These are phyloP conservation scores for Styela plicata DNA, from an alignment of 23 tunicate species.

Conservation along the genomic window DNA sequence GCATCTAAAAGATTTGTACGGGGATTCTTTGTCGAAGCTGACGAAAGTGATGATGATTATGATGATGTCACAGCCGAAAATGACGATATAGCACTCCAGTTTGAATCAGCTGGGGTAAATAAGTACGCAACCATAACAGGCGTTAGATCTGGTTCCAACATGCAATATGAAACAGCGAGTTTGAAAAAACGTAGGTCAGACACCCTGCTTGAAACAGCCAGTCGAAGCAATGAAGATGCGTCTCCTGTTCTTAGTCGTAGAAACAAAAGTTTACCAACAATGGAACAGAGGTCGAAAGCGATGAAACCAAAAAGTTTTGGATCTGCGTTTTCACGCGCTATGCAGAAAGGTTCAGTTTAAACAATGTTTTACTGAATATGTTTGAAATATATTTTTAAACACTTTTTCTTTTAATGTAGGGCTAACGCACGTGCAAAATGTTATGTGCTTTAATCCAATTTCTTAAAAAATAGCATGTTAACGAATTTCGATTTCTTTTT, in stretches of 20 bases:
- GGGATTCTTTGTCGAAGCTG: slow-evolving; percentile 1
- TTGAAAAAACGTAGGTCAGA: slow-evolving; percentile 8
- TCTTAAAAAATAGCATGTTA: no score
- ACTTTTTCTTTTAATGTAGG: no score
- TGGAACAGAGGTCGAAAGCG: background rate
- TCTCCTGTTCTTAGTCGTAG: slow-evolving; percentile 6
- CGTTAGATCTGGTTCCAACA: background rate
- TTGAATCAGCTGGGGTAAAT: slow-evolving; percentile 13
- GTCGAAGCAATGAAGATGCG: background rate
- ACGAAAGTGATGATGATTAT: slow-evolving; percentile 6
- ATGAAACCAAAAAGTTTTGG: background rate
- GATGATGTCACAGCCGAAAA: background rate
- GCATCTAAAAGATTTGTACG: background rate
- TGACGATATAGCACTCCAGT: slow-evolving; percentile 6
- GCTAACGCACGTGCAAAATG: no score
- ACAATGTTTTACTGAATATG: no score
- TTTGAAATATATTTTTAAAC: no score
- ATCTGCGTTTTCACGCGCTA: background rate
- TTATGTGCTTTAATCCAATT: no score
- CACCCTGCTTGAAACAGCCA: background rate
- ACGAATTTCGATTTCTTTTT: no score
- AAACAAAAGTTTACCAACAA: background rate
- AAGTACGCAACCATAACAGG: slow-evolving; percentile 33
- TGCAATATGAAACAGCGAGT: background rate
- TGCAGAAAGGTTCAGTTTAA: slow-evolving; percentile 17